Percentiles rank a stretch among this genome's conserved stretches.
phyloP scores from a whole-genome alignment of 2,888 invertebrate species.

The Acanthosepion lycidas region DNA sequence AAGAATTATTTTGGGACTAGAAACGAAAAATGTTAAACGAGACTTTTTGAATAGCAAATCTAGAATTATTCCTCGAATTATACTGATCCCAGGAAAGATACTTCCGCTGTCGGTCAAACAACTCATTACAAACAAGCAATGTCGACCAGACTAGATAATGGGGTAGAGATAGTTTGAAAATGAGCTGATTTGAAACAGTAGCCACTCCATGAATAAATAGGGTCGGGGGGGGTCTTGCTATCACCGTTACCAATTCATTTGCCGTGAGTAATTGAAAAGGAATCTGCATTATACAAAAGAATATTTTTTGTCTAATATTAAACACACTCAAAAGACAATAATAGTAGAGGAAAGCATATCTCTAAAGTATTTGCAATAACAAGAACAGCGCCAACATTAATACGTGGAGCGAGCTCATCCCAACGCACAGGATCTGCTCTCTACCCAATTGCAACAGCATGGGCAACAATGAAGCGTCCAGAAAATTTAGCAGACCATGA shows the following conservation, averaged over 20 bases:
- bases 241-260: not conserved
- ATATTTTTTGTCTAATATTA: not conserved
- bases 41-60: not conserved
- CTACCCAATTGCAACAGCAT: not conserved
- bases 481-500: constrained; percentile 3
- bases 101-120: not conserved
- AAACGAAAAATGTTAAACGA: not conserved
- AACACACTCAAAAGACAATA: not conserved
- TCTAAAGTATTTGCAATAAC: not conserved
- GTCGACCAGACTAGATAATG: not conserved
- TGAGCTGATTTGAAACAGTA: not conserved
- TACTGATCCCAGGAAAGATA: not conserved
- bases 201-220: not conserved
- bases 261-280: constrained; percentile 33
- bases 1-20: not conserved
- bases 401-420: not conserved
- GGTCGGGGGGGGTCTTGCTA: not conserved
- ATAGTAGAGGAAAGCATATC: not conserved
- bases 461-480: not conserved
- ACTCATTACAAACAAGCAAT: not conserved
- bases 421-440: not conserved
- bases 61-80: not conserved
- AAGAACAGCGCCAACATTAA: not conserved
- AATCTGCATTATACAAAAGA: not conserved
- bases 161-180: not conserved